Percentiles rank a stretch among this genome's conserved stretches.
These are phyloP conservation scores for Brevimyrus niger DNA, from an alignment of 2,113 vertebrate genomes.

Conservation along the genomic window DNA sequence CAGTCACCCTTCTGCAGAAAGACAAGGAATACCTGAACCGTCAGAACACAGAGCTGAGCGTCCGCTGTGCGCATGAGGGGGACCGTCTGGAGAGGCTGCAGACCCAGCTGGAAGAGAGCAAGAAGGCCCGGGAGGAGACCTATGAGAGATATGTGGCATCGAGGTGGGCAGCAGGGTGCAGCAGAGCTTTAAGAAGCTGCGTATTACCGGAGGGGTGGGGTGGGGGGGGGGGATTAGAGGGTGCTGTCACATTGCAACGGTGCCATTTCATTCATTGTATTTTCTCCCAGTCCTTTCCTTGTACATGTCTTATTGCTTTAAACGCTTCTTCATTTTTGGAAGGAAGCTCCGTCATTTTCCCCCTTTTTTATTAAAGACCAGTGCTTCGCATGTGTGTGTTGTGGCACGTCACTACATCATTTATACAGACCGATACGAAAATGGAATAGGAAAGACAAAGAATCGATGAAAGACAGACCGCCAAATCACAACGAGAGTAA, in stretches of 20 bases:
- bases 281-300: background rate
- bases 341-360: background rate
- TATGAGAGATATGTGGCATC: conserved; percentile 94
- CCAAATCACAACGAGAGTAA: too few species aligned
- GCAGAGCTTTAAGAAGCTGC: background rate
- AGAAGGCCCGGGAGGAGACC: conserved; percentile 83
- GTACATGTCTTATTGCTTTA: background rate
- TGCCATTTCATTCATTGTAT: background rate
- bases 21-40: conserved; percentile 92
- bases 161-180: conserved; percentile 54
- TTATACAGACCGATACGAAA: background rate
- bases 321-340: background rate
- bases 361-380: background rate
- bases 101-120: conserved; percentile 81
- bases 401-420: background rate
- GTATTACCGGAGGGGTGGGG: background rate
- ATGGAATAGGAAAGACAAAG: background rate
- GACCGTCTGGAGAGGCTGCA: conserved; percentile 87
- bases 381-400: background rate
- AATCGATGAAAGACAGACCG: background rate
- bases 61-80: conserved; percentile 84
- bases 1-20: conserved; percentile 81
- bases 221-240: too few species aligned
- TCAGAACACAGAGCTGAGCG: conserved; percentile 87
- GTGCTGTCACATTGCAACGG: background rate